Evolutionary conservation across 2,113 vertebrate species (phyloP).

Genomic region (Sturnira hondurensis): DNA sequence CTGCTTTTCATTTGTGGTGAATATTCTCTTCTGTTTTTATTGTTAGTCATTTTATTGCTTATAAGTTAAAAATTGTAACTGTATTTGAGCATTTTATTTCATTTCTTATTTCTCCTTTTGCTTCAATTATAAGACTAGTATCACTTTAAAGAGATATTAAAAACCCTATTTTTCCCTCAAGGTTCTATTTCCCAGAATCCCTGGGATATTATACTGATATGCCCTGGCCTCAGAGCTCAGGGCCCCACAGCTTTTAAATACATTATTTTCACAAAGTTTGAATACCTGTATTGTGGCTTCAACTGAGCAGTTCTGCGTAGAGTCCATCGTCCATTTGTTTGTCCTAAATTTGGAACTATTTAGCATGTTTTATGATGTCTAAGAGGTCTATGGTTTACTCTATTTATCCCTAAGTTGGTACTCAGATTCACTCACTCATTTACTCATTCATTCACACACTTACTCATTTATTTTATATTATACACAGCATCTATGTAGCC

Average conservation of each 20-base stretch:
- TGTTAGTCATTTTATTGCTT: neutral
- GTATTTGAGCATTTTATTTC: conserved; percentile 4
- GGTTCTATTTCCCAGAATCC: neutral
- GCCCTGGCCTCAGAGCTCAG: neutral
- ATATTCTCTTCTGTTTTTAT: neutral
- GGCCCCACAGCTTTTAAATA: neutral
- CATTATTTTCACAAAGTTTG: neutral
- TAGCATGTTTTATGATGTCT: neutral
- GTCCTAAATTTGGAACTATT: neutral
- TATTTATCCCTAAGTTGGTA: neutral
- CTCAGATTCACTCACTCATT: neutral
- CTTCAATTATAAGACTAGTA: neutral
- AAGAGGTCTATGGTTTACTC: neutral
- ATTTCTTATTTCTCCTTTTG: conserved; percentile 19
- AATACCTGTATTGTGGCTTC: neutral
- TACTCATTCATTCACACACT: neutral
- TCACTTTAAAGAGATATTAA: neutral
- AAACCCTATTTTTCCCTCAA: neutral
- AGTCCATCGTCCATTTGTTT: neutral
- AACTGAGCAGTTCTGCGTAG: neutral
- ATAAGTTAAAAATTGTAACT: neutral
- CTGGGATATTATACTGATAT: neutral
- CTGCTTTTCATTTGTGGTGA: neutral
- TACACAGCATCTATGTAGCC: neutral
- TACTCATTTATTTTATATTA: neutral